Evolutionary conservation across 1,140 invertebrate genomes (phyloP), one percentile per base, ranked within the genome.

Genomic region (Hyles euphorbiae): DNA sequence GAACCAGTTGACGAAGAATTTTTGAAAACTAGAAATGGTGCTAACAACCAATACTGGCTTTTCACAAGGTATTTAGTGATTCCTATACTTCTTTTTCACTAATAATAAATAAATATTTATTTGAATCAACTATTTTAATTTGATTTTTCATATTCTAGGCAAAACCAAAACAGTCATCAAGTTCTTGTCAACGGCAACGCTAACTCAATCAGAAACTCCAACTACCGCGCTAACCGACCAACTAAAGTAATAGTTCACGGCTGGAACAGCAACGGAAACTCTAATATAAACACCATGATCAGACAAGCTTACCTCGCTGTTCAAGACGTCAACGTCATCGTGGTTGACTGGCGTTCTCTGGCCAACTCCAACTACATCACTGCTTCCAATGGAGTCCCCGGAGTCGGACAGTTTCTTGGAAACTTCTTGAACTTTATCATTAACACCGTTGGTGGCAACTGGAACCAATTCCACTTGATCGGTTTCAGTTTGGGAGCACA

Each of bases 401-500:
- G 65, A 54, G 68, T 86, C 3, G 87, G 83, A 0, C 75, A 80
- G 1, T 63, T 70, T 46, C 56, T 88, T 4, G 84, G 78, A 5
- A 78, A 84, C 64, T 89, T 89, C 54, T 70, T 93, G 4, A 80
- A 88, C 32, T 88, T 85, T 64, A 64, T 93, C 3, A 48, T 74
- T 33, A 61, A 61, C 47, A 69, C 57, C 11, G 63, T 63, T 48
- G 82, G 80, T 40, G 65, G 76, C 9, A 62, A 67, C 40, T 73
- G 72, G 65, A 85, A 91, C 47, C 89, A 91, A 67, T 88, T 96
- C 36, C 96, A 98, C 76, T 67, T 98, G 36, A 95, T 98, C 67
- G 97, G 97, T 1, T 97, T 97, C 83, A 94, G 93, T 63, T 81
- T 95, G 56, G 96, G 97, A 0, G 96, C 95, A 2, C 97, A 98